Evolutionary conservation across 2,113 vertebrate genomes (phyloP), one percentile per base, ranked within the genome.

Genomic region (Egretta garzetta): DNA sequence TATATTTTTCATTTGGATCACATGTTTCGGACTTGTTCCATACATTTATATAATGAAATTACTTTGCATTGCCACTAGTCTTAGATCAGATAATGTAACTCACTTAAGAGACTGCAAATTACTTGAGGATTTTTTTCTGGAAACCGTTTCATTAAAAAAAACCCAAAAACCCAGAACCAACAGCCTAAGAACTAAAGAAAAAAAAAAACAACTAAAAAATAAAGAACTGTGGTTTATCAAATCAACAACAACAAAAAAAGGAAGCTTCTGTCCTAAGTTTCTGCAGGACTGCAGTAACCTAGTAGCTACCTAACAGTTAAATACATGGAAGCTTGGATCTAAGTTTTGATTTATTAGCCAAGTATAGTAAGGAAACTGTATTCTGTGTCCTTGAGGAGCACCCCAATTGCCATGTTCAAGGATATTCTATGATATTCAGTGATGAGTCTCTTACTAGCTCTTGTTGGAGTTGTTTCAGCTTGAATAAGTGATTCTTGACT

Each of bases 371-470:
- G 20, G 5, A 67, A 56, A 49, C 21, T 50, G 8, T 39, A 26
- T 55, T 86, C 10, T 23, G 14, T 17, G 8, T 49, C 13, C 33
- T 68, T 63, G 43, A 86, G 16, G 17, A 82, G 3, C 7, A 64
- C 17, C 0, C 0, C 14, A 32, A 22, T 22, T 64, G 14, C 10
- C 5, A 2, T 12, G 2, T 71, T 50, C 7, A 27, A 50, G n/a
- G 28, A 39, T 50, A 13, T 8, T 37, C 22, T n/a, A 1, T 35
- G 27, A 45, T 74, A 60, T 26, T 55, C 0, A 2, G 3, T 20
- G 14, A n/a, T 86, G 14, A 64, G 10, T 35, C 24, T 74, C 41
- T 32, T 32, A 58, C 20, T 53, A 59, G 8, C n/a, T 92, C 27
- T 50, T 58, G 64, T 55, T 58, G 59, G 53, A 81, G 52, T 37